A percentile compares a stretch with the other conserved stretches of the same genome.
These are phyloP conservation scores for Ammodytes dubius DNA, from an alignment of 2,113 vertebrate species.

Conservation along the genomic window DNA sequence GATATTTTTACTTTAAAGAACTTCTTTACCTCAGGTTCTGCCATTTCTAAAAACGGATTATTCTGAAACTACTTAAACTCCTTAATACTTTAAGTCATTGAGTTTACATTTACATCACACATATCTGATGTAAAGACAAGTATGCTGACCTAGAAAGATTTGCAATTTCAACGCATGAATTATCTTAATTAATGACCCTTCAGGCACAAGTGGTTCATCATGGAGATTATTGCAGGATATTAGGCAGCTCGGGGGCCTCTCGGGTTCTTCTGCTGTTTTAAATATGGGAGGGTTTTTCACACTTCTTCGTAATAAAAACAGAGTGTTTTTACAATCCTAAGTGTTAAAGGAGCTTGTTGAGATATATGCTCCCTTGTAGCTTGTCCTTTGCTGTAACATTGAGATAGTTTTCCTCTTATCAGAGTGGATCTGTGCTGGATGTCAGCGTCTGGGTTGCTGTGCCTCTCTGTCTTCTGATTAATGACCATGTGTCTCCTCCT, in stretches of 20 bases:
- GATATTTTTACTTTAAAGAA: neutral
- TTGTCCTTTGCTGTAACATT: slow-evolving; percentile 48
- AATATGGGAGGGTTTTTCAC: neutral
- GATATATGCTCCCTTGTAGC: slow-evolving; percentile 11
- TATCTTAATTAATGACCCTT: slow-evolving; percentile 57
- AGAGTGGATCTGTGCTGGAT: slow-evolving; percentile 55
- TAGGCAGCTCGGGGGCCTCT: slow-evolving; percentile 30
- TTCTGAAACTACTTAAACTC: neutral
- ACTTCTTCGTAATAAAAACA: slow-evolving; percentile 23
- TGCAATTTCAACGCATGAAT: slow-evolving; percentile 53
- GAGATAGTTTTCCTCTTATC: slow-evolving; percentile 59
- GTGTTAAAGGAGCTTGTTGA: slow-evolving; percentile 16
- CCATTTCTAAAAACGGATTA: neutral
- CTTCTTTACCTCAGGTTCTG: neutral
- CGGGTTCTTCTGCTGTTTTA: slow-evolving; percentile 11
- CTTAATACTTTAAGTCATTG: neutral
- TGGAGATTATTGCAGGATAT: slow-evolving; percentile 52
- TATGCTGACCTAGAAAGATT: slow-evolving; percentile 51
- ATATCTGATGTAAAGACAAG: slow-evolving; percentile 29
- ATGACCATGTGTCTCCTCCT: slow-evolving; percentile 69
- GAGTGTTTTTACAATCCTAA: neutral
- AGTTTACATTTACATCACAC: slow-evolving; percentile 31
- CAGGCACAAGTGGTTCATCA: slow-evolving; percentile 40
- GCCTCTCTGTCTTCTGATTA: slow-evolving; percentile 62
- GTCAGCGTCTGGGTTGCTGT: slow-evolving; percentile 34